These are phyloP conservation scores for Ptychoptera albimana DNA, from an alignment of 2,888 invertebrate species.

Conservation along the genomic window DNA sequence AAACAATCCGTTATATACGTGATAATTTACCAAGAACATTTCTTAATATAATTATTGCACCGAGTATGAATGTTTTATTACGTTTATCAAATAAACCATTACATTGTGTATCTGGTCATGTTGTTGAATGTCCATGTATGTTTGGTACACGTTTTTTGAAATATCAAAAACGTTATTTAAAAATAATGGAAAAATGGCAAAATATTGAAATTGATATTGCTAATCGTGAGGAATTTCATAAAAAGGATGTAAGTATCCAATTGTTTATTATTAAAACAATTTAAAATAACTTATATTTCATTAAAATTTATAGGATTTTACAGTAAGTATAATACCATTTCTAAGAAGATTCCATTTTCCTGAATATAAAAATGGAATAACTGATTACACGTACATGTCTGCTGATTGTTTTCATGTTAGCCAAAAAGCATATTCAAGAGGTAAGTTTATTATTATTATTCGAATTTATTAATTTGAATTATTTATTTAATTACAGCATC, in stretches of 20 bases:
- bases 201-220: constrained; percentile 35
- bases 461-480: not conserved
- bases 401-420: constrained; percentile 48
- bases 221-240: constrained; percentile 25
- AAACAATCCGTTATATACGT: constrained; percentile 31
- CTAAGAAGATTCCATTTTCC: constrained; percentile 31
- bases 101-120: constrained; percentile 29
- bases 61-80: constrained; percentile 32
- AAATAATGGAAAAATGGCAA: constrained; percentile 38
- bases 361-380: constrained; percentile 21
- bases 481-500: constrained; percentile 24
- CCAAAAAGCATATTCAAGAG: constrained; percentile 39
- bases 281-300: constrained; percentile 6
- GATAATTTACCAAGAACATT: constrained; percentile 43
- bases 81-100: constrained; percentile 25
- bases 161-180: constrained; percentile 23
- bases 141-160: constrained; percentile 26
- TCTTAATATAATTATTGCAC: constrained; percentile 36
- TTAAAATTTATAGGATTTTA: constrained; percentile 33
- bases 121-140: constrained; percentile 40
- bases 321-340: constrained; percentile 38
- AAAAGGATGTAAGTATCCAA: constrained; percentile 14
- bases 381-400: constrained; percentile 37
- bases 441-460: constrained; percentile 20
- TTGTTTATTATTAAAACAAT: not conserved